These are phyloP conservation scores for Microcaecilia unicolor DNA, from an alignment of 2,797 vertebrate genomes.

Conservation along the genomic window DNA sequence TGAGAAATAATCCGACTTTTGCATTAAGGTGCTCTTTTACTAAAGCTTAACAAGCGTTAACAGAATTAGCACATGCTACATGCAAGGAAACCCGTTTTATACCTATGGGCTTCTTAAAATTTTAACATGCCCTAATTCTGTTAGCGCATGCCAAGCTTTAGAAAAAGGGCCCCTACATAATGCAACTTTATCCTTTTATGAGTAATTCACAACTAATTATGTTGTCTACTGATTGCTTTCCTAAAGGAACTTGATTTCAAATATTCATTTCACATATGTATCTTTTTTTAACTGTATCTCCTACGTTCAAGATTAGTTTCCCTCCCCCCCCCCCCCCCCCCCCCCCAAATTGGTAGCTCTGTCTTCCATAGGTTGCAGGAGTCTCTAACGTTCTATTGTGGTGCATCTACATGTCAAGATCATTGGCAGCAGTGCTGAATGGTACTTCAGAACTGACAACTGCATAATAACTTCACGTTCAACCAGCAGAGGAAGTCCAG, in stretches of 20 bases:
- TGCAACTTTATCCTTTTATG: constrained; percentile 51
- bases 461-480: constrained; percentile 92
- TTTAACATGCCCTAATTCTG: no score
- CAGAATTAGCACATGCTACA: no score
- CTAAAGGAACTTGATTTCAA: no score
- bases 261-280: no score
- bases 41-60: no score
- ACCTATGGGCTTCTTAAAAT: no score
- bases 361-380: constrained; percentile 49
- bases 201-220: constrained; percentile 46
- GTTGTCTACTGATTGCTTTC: constrained; percentile 51
- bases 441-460: constrained; percentile 77
- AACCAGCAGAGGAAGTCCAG: constrained; percentile 71
- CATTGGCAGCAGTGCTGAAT: constrained; percentile 65
- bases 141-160: no score
- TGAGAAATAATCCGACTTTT: no score
- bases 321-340: no score
- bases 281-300: constrained; percentile 49
- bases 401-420: constrained; percentile 61
- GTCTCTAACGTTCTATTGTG: constrained; percentile 50
- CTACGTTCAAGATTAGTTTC: constrained; percentile 38
- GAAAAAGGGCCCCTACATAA: no score
- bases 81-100: no score
- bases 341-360: constrained; percentile 52
- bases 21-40: no score